These are phyloP conservation scores for Germaria angustata DNA, from an alignment of 2,888 invertebrate species.

Conservation along the genomic window DNA sequence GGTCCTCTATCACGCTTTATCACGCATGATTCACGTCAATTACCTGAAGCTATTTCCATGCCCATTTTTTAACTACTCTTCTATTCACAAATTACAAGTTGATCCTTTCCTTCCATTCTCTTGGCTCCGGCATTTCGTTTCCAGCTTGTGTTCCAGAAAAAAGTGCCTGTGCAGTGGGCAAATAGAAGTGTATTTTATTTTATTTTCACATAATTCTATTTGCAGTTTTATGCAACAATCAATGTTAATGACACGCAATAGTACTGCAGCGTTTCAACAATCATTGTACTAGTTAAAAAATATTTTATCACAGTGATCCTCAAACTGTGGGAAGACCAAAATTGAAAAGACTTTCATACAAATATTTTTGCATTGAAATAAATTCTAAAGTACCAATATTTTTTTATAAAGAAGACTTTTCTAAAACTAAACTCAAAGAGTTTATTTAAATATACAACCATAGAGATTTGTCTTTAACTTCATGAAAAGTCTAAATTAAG, in stretches of 20 bases:
- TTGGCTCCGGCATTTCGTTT: neutral
- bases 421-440: no score
- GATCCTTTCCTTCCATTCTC: neutral
- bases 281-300: neutral
- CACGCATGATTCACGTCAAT: neutral
- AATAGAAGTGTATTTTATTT: constrained; percentile 39
- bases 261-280: neutral
- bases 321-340: neutral
- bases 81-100: neutral
- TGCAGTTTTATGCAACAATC: constrained; percentile 46
- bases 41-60: neutral
- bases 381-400: no score
- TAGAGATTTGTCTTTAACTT: no score
- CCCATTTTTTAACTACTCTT: neutral
- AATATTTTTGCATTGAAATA: neutral
- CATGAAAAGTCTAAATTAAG: no score
- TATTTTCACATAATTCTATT: constrained; percentile 31
- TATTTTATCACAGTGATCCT: neutral
- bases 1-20: no score
- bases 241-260: constrained; percentile 60
- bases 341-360: neutral
- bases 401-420: no score
- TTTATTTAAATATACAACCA: no score
- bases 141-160: neutral
- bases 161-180: constrained; percentile 13